Evolutionary conservation across 2,113 vertebrate genomes (phyloP).

Genomic region (Scolopax mira): DNA sequence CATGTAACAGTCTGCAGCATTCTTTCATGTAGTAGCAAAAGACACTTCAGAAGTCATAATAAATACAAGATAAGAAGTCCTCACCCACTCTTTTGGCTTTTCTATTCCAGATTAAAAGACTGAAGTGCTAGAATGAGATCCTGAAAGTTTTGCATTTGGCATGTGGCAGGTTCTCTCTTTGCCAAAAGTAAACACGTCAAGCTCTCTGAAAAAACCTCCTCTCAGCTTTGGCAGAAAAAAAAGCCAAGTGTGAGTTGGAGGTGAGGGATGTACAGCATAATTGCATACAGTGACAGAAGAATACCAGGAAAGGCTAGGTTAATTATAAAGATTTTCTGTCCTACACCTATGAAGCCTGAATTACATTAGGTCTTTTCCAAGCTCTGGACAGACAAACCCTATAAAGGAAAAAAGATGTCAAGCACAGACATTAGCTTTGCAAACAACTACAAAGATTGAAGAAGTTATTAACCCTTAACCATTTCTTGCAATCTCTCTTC

Average conservation of each 20-base stretch:
- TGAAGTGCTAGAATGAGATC: background rate
- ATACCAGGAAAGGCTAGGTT: background rate
- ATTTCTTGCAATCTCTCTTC: background rate
- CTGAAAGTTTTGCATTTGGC: background rate
- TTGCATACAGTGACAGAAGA: background rate
- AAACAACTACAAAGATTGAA: background rate
- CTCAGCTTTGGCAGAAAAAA: background rate
- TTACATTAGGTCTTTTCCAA: background rate
- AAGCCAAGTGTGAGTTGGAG: background rate
- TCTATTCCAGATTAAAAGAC: background rate
- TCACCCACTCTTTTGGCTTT: background rate
- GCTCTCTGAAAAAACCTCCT: background rate
- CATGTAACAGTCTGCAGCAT: background rate
- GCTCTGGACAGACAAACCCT: background rate
- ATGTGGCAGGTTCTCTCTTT: background rate
- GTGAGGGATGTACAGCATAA: background rate
- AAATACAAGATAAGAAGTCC: background rate
- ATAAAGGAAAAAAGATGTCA: background rate
- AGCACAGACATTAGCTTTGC: background rate
- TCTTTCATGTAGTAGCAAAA: conserved; percentile 2
- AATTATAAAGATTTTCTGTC: background rate
- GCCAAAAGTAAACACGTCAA: background rate
- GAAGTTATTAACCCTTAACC: background rate
- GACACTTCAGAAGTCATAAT: background rate
- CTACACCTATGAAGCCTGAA: background rate